Base-by-base conservation (phyloP, 2,113 vertebrate genomes). In the Neodon shergylaensis region DNA sequence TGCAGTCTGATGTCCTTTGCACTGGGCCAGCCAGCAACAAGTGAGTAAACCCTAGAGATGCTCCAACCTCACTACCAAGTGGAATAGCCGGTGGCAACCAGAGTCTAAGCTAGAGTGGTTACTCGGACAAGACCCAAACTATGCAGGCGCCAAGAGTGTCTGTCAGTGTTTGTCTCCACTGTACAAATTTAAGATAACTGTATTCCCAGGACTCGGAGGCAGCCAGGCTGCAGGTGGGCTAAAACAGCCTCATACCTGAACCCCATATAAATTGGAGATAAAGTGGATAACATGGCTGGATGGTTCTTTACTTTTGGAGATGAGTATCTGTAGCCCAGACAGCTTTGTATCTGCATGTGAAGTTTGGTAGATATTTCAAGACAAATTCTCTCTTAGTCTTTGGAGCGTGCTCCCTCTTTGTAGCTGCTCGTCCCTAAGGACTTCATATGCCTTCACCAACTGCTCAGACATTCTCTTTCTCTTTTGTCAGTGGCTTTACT, bases 21-120 rank as follows among this genome's bases (percentile, higher is more conserved):
- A 99, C 99, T 0, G 99, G 99, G 93, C 99, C 99, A 97, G 99
- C 98, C 96, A 99, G 99, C 98, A 99, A 99, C 98, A 99, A 99
- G 99, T 99, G 87, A 99, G 98, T 98, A 93, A 96, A 4, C 52
- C 10, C 31, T 31, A 81, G 31, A 24, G 39, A 82, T 79, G 74
- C 65, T 58, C 52, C 90, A 24, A 42, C 82, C 21, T 1, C 81
- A 17, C 24, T 79, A 36, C 28, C 21, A 81, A 65, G 33, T 28
- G 54, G 3, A 22, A 12, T 73, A n/a, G 19, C 24, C 7, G 78
- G 39, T 58, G 44, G 72, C 17, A 39, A 90, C n/a, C 5, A 26
- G 1, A 88, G 33, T 76, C 77, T 76, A 28, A 58, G 52, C 68
- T 52, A 36, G 52, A 42, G 17, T 39, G 4, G 24, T 91, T 84